Conservation (phyloP, 2,113 vertebrate species). For the Pterocles gutturalis region DNA sequence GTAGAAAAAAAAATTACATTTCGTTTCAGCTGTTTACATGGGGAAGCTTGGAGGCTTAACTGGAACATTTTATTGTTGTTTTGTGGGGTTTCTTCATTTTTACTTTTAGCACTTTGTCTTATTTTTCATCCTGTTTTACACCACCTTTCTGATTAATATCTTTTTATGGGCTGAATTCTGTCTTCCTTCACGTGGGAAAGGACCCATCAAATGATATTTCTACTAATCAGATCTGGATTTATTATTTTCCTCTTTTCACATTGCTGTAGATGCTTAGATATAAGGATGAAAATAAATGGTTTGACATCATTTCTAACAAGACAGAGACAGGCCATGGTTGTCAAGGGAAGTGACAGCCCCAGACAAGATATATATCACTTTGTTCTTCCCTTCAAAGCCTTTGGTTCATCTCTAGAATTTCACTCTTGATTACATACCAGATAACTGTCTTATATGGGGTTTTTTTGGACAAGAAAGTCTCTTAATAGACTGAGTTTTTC, state of each 20-base stretch:
- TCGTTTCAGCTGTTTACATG: background rate
- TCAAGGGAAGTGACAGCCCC: background rate
- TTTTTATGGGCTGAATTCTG: background rate
- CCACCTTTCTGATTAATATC: background rate
- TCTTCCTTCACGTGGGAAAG: background rate
- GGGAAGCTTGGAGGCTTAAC: background rate
- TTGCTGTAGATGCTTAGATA: background rate
- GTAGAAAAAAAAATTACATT: constrained; percentile 1
- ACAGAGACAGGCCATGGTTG: background rate
- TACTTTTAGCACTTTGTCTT: background rate
- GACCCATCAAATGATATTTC: background rate
- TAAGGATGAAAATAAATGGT: background rate
- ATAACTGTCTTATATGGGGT: background rate
- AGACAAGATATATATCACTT: background rate
- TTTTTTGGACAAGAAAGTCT: background rate
- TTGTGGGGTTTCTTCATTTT: background rate
- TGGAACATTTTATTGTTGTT: background rate
- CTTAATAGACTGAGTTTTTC: background rate
- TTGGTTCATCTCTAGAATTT: background rate
- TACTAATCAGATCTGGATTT: background rate
- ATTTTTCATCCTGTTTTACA: background rate
- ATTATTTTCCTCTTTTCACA: background rate
- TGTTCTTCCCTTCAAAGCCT: constrained; percentile 33
- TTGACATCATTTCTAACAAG: background rate
- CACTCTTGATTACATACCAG: background rate